phyloP scores from a whole-genome alignment of 1,140 invertebrate species.

The Philopotamus ludificatus region DNA sequence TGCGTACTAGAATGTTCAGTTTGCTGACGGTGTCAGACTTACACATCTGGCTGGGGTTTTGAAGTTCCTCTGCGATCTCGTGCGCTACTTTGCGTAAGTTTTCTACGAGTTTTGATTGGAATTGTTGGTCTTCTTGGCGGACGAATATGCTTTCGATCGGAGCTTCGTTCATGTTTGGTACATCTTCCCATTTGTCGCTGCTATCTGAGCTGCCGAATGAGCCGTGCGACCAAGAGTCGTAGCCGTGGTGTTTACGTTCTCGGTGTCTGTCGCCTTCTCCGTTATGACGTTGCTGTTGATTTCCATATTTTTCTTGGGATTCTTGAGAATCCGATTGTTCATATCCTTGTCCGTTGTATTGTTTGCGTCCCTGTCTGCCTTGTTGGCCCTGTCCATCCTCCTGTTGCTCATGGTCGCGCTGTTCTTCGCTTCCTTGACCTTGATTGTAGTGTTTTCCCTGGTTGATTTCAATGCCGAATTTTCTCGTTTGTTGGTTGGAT shows the following conservation, averaged over 20 bases:
- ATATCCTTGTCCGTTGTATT: background rate
- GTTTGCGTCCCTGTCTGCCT: constrained; percentile 60
- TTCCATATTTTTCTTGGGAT: background rate
- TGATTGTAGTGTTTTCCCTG: background rate
- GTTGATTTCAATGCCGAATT: too few species aligned
- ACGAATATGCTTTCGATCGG: constrained; percentile 6
- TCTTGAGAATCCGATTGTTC: background rate
- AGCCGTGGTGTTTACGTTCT: background rate
- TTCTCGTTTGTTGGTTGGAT: background rate
- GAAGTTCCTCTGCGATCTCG: constrained; percentile 60
- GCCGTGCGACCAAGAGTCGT: constrained; percentile 35
- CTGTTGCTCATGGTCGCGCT: constrained; percentile 21
- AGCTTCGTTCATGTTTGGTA: constrained; percentile 15
- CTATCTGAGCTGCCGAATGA: constrained; percentile 41
- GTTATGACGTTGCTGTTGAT: background rate
- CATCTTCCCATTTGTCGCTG: constrained; percentile 30
- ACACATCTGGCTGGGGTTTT: constrained; percentile 58
- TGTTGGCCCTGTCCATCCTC: constrained; percentile 1
- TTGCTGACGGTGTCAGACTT: constrained; percentile 60
- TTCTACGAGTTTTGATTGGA: constrained; percentile 33
- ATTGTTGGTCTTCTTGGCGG: background rate
- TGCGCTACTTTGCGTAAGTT: constrained; percentile 53
- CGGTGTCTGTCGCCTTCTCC: background rate
- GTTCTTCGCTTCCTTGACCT: constrained; percentile 31
- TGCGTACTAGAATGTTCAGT: constrained; percentile 58